Conservation (phyloP, 35 echinoderm and acorn worm genomes). For the Chiridota heheva region DNA sequence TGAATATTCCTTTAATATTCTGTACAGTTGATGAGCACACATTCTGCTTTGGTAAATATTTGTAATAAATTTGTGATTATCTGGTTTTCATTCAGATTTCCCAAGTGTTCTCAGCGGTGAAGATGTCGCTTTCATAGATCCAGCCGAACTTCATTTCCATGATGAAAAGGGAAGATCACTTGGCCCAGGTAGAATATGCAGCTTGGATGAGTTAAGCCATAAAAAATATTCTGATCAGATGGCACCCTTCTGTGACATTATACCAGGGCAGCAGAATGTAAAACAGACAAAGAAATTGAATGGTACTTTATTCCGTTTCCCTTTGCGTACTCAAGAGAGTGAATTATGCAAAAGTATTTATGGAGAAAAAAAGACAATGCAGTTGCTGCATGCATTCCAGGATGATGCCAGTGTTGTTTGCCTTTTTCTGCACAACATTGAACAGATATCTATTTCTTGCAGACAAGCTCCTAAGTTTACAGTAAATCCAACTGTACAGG, state of each 20-base stretch:
- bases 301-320: conserved; percentile 86
- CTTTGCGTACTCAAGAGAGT: conserved; percentile 40
- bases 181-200: conserved; percentile 1
- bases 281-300: not conserved
- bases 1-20: no score
- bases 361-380: conserved; percentile 26
- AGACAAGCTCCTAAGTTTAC: not conserved
- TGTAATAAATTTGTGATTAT: no score
- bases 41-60: no score
- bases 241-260: conserved; percentile 33
- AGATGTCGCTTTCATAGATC: conserved; percentile 63
- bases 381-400: conserved; percentile 65
- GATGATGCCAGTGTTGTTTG: conserved; percentile 65
- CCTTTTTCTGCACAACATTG: conserved; percentile 70
- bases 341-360: conserved; percentile 37
- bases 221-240: conserved; percentile 49
- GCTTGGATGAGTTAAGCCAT: conserved; percentile 4
- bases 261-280: not conserved
- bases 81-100: conserved; percentile 47
- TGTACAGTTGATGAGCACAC: no score
- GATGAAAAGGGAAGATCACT: not conserved
- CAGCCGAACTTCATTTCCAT: conserved; percentile 48
- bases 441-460: conserved; percentile 31
- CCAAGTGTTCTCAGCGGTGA: conserved; percentile 62
- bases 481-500: not conserved